Conservation (phyloP, 2,888 invertebrate genomes). For the Oscheius onirici region DNA sequence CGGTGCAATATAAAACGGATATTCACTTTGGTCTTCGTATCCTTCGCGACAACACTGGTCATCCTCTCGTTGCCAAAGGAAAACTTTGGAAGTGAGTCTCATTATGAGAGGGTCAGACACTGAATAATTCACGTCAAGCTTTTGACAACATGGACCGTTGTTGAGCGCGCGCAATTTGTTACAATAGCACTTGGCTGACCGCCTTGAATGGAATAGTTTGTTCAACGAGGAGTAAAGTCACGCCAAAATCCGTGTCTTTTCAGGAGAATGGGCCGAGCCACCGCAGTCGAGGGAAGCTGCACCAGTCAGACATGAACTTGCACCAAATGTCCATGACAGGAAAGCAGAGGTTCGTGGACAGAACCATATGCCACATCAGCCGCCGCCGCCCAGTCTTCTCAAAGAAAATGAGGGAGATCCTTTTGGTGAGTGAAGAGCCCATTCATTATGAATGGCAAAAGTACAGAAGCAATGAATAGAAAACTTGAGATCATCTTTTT, state of each 20-base stretch:
- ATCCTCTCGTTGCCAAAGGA: slow-evolving; percentile 59
- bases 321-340: neutral
- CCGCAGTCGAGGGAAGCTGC: slow-evolving; percentile 41
- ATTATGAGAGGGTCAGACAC: neutral
- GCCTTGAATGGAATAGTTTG: no score
- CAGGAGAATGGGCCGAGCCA: slow-evolving; percentile 48
- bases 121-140: neutral
- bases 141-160: neutral
- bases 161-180: neutral
- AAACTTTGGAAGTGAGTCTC: slow-evolving; percentile 46
- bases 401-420: slow-evolving; percentile 38
- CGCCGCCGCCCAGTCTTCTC: slow-evolving; percentile 49
- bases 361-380: slow-evolving; percentile 50
- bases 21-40: slow-evolving; percentile 60
- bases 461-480: no score
- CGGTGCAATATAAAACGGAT: slow-evolving; percentile 66
- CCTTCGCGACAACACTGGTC: slow-evolving; percentile 65
- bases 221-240: no score
- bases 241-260: slow-evolving; percentile 7
- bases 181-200: neutral
- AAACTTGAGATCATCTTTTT: neutral
- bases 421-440: slow-evolving; percentile 37
- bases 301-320: neutral
- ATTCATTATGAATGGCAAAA: slow-evolving; percentile 20
- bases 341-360: slow-evolving; percentile 38